Evolutionary conservation across 2,888 invertebrate species (phyloP).

Genomic region (Pegoplata infirma): DNA sequence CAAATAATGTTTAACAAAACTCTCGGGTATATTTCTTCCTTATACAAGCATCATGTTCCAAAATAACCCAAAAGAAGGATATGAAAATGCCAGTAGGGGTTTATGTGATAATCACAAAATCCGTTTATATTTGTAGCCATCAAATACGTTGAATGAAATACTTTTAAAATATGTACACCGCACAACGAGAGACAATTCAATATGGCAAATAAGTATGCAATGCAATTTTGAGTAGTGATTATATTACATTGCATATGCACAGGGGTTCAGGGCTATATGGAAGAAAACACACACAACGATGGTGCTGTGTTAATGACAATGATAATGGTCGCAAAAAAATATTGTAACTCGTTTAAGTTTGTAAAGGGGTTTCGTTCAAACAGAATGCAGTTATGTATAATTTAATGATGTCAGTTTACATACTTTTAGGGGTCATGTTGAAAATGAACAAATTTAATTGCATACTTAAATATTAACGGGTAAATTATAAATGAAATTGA

Average conservation of each 20-base stretch:
- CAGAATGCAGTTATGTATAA: conserved; percentile 23
- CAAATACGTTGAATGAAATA: conserved; percentile 24
- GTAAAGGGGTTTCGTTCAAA: no score
- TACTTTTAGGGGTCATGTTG: conserved; percentile 45
- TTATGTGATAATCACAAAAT: conserved; percentile 59
- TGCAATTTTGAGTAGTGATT: conserved; percentile 51
- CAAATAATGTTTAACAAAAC: conserved; percentile 35
- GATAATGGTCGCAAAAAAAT: conserved; percentile 6
- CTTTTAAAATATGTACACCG: conserved; percentile 1
- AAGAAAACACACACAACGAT: neutral
- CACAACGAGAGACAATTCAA: conserved; percentile 43
- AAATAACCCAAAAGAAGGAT: neutral
- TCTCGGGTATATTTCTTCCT: neutral
- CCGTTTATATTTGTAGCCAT: conserved; percentile 53
- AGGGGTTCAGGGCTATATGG: conserved; percentile 6
- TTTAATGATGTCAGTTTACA: conserved; percentile 42
- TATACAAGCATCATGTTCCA: conserved; percentile 11
- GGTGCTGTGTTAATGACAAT: conserved; percentile 2
- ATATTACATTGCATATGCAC: conserved; percentile 45
- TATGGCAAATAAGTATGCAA: conserved; percentile 49
- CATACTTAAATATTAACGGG: conserved; percentile 40
- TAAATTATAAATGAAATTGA: conserved; percentile 18
- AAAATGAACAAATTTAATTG: conserved; percentile 49
- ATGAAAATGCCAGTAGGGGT: conserved; percentile 44
- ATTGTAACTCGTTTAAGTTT: neutral